Percentiles rank a stretch among this genome's conserved stretches.
Evolutionary conservation across 2,113 vertebrate species (phyloP).

Genomic region (Spilogale gracilis): DNA sequence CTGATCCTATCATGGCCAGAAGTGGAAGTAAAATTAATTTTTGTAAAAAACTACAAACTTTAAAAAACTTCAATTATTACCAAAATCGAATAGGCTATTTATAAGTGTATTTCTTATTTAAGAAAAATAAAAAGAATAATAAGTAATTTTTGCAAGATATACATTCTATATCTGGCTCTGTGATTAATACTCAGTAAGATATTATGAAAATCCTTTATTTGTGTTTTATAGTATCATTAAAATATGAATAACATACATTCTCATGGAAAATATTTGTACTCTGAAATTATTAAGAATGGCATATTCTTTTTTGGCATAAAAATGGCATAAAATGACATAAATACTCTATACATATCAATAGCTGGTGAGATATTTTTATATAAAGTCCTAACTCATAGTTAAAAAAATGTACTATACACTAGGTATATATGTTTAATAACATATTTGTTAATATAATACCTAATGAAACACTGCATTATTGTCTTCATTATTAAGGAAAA

Average conservation of each 20-base stretch:
- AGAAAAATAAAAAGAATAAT: background rate
- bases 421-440: background rate
- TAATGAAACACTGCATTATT: background rate
- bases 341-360: background rate
- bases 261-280: background rate
- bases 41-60: background rate
- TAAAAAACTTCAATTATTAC: background rate
- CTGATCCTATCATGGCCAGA: background rate
- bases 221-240: constrained; percentile 26
- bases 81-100: background rate
- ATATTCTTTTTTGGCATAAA: background rate
- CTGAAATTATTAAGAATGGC: background rate
- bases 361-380: background rate
- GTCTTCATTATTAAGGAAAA: background rate
- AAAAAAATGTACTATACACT: background rate
- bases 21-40: background rate
- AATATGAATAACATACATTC: constrained; percentile 25
- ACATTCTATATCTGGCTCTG: background rate
- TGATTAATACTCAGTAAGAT: constrained; percentile 40
- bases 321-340: background rate
- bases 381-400: background rate
- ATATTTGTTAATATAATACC: background rate
- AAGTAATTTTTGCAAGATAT: background rate
- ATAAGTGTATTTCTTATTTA: background rate
- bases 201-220: constrained; percentile 23